Base-by-base conservation (phyloP, 2,797 vertebrate genomes). In the Macroramphosus scolopax region DNA sequence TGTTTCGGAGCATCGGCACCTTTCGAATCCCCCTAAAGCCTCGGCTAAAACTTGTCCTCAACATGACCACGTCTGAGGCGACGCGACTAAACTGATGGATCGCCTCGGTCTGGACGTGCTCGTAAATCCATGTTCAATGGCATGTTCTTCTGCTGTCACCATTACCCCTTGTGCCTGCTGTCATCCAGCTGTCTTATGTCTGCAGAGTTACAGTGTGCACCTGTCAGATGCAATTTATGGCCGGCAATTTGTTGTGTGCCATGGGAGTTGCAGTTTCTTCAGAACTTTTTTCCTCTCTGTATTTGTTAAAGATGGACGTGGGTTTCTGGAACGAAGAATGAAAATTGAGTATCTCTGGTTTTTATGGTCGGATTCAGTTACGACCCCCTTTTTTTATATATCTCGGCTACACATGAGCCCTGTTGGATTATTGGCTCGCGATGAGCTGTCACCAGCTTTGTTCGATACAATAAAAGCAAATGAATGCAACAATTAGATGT, bases 201-300 rank as follows among this genome's bases (percentile, higher is more conserved):
- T 78, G 78, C 75, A 80, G 75, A 83, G 77, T 82, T 85, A 80
- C 75, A 74, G 69, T 81, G 68, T 55, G 68, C 78, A 85, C 76
- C 75, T 81, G 82, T 85, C 83, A 81, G 39, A 57, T 54, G 40
- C 72, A 83, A 84, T 88, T 88, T 86, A 87, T 81, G 63, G 72
- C 65, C 29, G 61, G 69, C 78, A 75, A 80, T 86, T 86, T 81
- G 72, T 81, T 41, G 75, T 69, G 66, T 74, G 68, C 68, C 77
- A 48, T 38, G 70, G 70, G 84, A 81, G 62, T 69, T 63, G 60
- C 63, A 61, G 48, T 77, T 74, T 77, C 61, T 68, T 57, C 34
- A 58, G 59, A 75, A 74, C 48, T 68, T 78, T 54, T 63, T 57
- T 44, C 1, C 25, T 15, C 34, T 36, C 34, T 43, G 16, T 38